These are phyloP conservation scores for Chrysochloris asiatica DNA, from an alignment of 2,113 vertebrate genomes.

Conservation along the genomic window DNA sequence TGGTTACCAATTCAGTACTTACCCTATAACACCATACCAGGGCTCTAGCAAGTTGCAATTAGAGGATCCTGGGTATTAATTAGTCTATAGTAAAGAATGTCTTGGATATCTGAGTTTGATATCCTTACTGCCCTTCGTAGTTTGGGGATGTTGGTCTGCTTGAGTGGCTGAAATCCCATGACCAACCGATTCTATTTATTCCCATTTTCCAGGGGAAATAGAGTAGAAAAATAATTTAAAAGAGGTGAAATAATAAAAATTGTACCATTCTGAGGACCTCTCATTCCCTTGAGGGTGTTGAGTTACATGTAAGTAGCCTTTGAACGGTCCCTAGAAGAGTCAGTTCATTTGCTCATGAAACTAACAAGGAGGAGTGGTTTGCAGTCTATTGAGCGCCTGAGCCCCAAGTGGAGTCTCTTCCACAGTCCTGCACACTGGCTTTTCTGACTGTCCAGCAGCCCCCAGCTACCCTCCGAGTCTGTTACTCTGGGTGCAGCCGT, in stretches of 20 bases:
- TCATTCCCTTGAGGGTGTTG: neutral
- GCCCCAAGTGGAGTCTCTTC: neutral
- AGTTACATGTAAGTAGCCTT: neutral
- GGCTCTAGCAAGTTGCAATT: neutral
- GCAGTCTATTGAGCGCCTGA: accelerated
- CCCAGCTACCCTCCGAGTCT: no score
- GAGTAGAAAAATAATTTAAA: neutral
- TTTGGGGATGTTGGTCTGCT: neutral
- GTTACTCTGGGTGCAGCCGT: no score
- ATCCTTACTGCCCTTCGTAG: neutral
- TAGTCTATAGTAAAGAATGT: neutral
- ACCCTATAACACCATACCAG: no score
- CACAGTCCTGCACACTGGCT: neutral
- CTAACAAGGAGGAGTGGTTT: neutral
- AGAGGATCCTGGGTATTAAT: neutral
- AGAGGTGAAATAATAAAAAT: neutral
- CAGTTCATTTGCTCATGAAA: neutral
- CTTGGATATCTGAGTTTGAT: no score
- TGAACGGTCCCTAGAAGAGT: neutral
- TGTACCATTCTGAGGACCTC: neutral
- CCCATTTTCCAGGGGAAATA: neutral
- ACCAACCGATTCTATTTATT: neutral
- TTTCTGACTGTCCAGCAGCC: neutral
- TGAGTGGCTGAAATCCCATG: neutral
- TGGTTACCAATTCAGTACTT: no score